Evolutionary conservation across 2,888 invertebrate species (phyloP).

Genomic region (Dyspetes luteomarginatus): DNA sequence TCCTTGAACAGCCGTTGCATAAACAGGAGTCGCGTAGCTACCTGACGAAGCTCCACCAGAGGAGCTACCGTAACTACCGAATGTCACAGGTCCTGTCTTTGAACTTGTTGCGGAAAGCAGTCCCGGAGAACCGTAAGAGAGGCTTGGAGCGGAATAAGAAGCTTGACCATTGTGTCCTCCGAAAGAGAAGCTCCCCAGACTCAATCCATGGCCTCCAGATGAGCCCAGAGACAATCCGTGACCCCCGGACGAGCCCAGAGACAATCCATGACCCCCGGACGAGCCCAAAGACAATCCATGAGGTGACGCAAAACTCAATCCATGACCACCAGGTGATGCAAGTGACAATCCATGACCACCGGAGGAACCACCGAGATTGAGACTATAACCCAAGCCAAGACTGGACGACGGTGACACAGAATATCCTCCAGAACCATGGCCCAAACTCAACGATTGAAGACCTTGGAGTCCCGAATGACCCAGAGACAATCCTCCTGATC

Average conservation of each 20-base stretch:
- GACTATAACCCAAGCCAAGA: constrained; percentile 49
- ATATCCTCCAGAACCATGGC: constrained; percentile 59
- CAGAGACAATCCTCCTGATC: constrained; percentile 57
- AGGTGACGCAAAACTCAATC: constrained; percentile 47
- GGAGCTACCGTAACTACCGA: constrained; percentile 71
- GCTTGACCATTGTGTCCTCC: constrained; percentile 63
- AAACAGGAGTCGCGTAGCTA: constrained; percentile 68
- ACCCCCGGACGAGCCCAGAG: constrained; percentile 43
- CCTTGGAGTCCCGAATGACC: constrained; percentile 65
- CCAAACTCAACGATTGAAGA: constrained; percentile 60
- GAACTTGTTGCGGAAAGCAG: constrained; percentile 68
- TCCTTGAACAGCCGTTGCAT: constrained; percentile 74
- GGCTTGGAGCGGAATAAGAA: constrained; percentile 67
- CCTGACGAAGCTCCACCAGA: constrained; percentile 22
- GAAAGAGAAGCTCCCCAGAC: constrained; percentile 51
- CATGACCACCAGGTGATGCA: constrained; percentile 36
- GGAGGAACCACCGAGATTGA: constrained; percentile 41
- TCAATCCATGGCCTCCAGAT: constrained; percentile 49
- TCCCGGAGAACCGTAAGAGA: constrained; percentile 61
- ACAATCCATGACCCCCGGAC: constrained; percentile 47
- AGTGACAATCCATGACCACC: constrained; percentile 20
- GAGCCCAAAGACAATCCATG: constrained; percentile 2
- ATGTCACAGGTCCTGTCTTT: constrained; percentile 80
- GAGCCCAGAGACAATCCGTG: constrained; percentile 15
- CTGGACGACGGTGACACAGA: constrained; percentile 52